These are phyloP conservation scores for Rhabdornis inornatus DNA, from an alignment of 2,113 vertebrate genomes.

Conservation along the genomic window DNA sequence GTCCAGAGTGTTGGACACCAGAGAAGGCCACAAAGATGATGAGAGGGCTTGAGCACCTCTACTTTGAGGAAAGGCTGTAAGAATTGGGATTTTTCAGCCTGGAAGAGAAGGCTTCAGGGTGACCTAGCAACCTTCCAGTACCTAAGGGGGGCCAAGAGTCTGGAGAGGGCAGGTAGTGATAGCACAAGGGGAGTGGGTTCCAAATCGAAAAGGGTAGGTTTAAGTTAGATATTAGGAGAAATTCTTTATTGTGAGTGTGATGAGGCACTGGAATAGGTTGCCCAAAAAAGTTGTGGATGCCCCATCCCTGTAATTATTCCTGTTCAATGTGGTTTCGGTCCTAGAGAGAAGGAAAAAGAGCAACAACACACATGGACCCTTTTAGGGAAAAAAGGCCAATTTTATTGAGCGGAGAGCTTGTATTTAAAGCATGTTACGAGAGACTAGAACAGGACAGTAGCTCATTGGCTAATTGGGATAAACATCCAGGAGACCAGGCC, in stretches of 20 bases:
- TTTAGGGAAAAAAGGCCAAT: no score
- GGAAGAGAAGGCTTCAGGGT: not conserved
- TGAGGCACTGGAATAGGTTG: not conserved
- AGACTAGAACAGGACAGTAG: no score
- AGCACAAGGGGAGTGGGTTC: not conserved
- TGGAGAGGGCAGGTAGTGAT: not conserved
- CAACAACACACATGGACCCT: no score
- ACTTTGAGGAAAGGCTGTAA: not conserved
- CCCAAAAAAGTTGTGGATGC: not conserved
- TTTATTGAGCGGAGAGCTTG: no score
- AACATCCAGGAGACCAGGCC: no score
- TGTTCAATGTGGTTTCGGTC: no score
- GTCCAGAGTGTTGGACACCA: not conserved
- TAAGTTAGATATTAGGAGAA: not conserved
- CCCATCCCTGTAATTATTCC: not conserved
- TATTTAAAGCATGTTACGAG: no score
- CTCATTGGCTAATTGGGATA: no score
- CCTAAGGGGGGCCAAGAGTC: not conserved
- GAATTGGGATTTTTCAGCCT: not conserved
- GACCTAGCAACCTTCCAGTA: not conserved
- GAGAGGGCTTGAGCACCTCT: not conserved
- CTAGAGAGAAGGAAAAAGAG: no score
- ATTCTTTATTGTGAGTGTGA: not conserved
- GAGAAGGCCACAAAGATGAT: not conserved
- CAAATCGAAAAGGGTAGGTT: not conserved